Base-by-base conservation (phyloP, 1,140 invertebrate genomes). In the Mactra quadrangularis region DNA sequence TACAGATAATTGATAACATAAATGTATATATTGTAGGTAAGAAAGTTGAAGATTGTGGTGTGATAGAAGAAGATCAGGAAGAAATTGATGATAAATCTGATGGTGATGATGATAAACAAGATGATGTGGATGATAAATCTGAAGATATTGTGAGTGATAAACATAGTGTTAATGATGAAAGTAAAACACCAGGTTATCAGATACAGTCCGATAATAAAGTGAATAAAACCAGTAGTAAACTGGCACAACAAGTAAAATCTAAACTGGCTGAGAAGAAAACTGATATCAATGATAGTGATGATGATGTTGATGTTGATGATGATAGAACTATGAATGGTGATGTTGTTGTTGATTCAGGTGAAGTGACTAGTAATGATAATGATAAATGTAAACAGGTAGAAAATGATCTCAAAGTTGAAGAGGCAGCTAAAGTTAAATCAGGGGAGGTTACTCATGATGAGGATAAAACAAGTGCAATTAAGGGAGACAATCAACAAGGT, bases 261-360 rank as follows among this genome's bases (percentile, higher is more conserved):
- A 83, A 81, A 38, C 68, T 79, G 31, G 64, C 72, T 53, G 33
- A 66, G 29, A 62, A 55, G 45, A 82, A 66, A 66, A 70, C 64
- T 15, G 75, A 85, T 35, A 81, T 70, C 31, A 83, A 86, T 74
- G 86, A 87, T 75, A 85, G 57, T 85, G 86, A 86, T 57, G 83
- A 87, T 57, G 86, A 87, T 79, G 85, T 84, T 76, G 85, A 82
- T 19, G 82, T 64, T n/a, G 47, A 27, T 47, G 85, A 60, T 66
- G 77, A 68, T 35, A 41, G 68, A 50, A 70, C 45, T 70, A 62
- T 19, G 57, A 41, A 75, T 50, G 38, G 71, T 7, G 62, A 27
- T 64, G 62, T 15, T 50, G 74, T 60, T 64, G 74, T 62, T 62
- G 59, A 76, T 60, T 9, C 53, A 31, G 25, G 74, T 59, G 53